A percentile compares a stretch with the other conserved stretches of the same genome.
Evolutionary conservation across 2,113 vertebrate genomes (phyloP).

Genomic region (Mixornis gularis): DNA sequence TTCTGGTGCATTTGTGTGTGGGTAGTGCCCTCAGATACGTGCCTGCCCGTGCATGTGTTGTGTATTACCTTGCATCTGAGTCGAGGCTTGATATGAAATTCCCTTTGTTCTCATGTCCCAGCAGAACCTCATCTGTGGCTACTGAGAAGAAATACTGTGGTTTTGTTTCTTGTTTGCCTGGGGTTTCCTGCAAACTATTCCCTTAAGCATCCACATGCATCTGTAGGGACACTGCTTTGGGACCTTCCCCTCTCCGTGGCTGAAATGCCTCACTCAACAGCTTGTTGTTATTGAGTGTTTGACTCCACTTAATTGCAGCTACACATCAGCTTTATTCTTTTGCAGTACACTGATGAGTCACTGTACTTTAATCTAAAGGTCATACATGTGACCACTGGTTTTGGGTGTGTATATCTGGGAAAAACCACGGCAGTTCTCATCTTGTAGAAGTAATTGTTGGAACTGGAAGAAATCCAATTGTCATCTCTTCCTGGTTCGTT

Average conservation of each 20-base stretch:
- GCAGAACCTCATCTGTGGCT: background rate
- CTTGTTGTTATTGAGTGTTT: background rate
- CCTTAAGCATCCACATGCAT: background rate
- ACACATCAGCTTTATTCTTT: background rate
- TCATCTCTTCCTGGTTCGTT: background rate
- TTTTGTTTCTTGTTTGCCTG: background rate
- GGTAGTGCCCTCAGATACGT: background rate
- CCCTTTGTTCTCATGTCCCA: background rate
- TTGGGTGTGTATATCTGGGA: slow-evolving; percentile 24
- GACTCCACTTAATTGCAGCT: background rate
- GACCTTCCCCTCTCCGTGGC: background rate
- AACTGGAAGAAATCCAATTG: background rate
- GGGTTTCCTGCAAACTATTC: background rate
- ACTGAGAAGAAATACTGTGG: background rate
- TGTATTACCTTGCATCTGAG: background rate
- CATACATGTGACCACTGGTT: background rate
- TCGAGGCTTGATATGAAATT: background rate
- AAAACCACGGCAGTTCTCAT: background rate
- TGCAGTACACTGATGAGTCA: slow-evolving; percentile 16
- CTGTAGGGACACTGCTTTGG: background rate
- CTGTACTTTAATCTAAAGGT: slow-evolving; percentile 9
- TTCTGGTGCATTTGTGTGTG: background rate
- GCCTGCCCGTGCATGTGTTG: background rate
- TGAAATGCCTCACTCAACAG: background rate
- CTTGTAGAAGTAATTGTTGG: background rate